A percentile compares a stretch with the other conserved stretches of the same genome.
phyloP scores from a whole-genome alignment of 30 jellyfish, hydroid and myxozoan species.

The Catostylus mosaicus region DNA sequence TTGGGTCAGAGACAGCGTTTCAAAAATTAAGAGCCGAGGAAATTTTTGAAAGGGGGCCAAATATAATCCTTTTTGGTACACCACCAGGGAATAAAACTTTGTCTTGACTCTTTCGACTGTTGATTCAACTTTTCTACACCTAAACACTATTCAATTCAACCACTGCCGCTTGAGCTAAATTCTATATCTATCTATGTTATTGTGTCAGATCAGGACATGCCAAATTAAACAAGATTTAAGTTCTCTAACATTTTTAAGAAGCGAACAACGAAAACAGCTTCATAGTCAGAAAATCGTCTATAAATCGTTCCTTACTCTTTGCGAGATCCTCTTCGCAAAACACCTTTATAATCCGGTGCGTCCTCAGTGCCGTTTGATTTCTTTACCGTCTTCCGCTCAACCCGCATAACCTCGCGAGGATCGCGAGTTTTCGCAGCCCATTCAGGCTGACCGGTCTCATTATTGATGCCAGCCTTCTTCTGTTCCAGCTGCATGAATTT shows the following conservation, averaged over 20 bases:
- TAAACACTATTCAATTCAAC: too few species aligned
- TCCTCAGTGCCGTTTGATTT: constrained; percentile 25
- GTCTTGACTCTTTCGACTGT: too few species aligned
- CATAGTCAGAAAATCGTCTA: constrained; percentile 4
- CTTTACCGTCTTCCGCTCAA: constrained; percentile 29
- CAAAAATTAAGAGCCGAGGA: too few species aligned
- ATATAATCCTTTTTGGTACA: too few species aligned
- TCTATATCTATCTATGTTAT: not conserved
- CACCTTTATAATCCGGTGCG: constrained; percentile 58
- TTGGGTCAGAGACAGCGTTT: too few species aligned
- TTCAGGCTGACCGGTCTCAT: constrained; percentile 44
- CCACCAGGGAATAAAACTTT: too few species aligned
- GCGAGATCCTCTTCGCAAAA: constrained; percentile 34
- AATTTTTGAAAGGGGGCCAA: too few species aligned
- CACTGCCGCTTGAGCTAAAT: too few species aligned
- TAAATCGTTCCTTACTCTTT: constrained; percentile 57
- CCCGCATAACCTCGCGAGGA: constrained; percentile 58
- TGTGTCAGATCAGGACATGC: not conserved
- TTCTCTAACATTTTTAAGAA: not conserved
- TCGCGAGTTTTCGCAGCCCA: constrained; percentile 71
- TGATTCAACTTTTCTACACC: too few species aligned
- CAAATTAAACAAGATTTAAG: not conserved
- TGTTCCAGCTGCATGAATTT: constrained; percentile 47
- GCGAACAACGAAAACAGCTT: not conserved
- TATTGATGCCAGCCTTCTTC: constrained; percentile 32